Percentiles rank a stretch among this genome's conserved stretches.
These are phyloP conservation scores for Augiades crinisus DNA, from an alignment of 2,888 invertebrate genomes.

Conservation along the genomic window DNA sequence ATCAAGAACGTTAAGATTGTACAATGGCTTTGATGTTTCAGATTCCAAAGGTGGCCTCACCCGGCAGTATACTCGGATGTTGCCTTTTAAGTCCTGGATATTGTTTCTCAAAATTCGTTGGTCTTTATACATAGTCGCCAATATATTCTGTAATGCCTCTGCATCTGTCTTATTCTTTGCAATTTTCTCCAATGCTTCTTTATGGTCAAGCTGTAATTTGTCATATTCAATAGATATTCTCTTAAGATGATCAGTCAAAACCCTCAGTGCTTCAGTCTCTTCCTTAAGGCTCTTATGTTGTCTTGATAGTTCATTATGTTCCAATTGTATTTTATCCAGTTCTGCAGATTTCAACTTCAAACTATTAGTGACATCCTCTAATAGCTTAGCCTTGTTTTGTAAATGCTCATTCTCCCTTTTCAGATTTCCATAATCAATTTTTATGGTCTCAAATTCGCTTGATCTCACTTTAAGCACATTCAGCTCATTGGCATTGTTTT, in stretches of 20 bases:
- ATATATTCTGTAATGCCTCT: conserved; percentile 67
- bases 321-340: conserved; percentile 57
- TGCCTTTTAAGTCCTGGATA: conserved; percentile 89
- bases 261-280: conserved; percentile 66
- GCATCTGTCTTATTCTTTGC: conserved; percentile 59
- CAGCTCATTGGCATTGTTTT: conserved; percentile 52
- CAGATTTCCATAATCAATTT: conserved; percentile 65
- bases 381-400: conserved; percentile 58
- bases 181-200: conserved; percentile 55
- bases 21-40: conserved; percentile 79
- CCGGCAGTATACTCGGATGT: conserved; percentile 90
- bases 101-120: conserved; percentile 85
- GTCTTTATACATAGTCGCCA: conserved; percentile 78
- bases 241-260: conserved; percentile 63
- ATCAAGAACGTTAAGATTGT: conserved; percentile 80
- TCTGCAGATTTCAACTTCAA: conserved; percentile 64
- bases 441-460: conserved; percentile 57
- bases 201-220: conserved; percentile 62
- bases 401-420: conserved; percentile 69
- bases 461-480: conserved; percentile 61
- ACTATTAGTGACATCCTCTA: conserved; percentile 65
- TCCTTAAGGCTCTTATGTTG: conserved; percentile 65
- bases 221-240: conserved; percentile 68
- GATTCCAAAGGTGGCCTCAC: conserved; percentile 85
- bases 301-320: conserved; percentile 58